Base-by-base conservation (phyloP, 2,797 vertebrate genomes). In the Astyanax mexicanus region DNA sequence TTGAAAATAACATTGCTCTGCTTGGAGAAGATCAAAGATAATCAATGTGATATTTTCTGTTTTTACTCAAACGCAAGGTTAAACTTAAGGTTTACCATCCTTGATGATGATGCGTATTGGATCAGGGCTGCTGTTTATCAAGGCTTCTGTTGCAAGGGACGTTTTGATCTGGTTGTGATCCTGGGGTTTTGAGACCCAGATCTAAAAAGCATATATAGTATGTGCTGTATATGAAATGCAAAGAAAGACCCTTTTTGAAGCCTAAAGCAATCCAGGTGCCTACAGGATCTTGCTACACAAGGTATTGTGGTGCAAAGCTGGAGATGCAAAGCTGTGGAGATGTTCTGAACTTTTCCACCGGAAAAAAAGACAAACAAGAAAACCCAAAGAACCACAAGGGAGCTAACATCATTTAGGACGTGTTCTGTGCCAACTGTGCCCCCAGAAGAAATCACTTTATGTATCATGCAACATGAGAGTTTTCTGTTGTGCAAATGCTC, bases 101-200 rank as follows among this genome's bases (percentile, higher is more conserved):
- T 51, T 21, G 17, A 29, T 60, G 17, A 29, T 60, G 29, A 60
- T 51, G 27, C 45, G 44, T 42, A 21, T 42, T 55, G 37, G 74
- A 32, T 58, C 25, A 27, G 23, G 11, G 27, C 64, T 67, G 12
- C 21, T 19, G 6, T 44, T 64, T 21, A 1, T 64, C 3, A 47
- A 69, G 55, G 21, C 37, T 12, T 29, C 21, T 32, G 13, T 61
- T 35, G n/a, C n/a, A n/a, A n/a, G n/a, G n/a, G n/a, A 40, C 51
- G 44, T 75, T 75, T 75, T 54, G 40, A 68, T 60, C 32, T 69
- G 17, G 32, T 60, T n/a, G n/a, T n/a, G n/a, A n/a, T 69, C 54
- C 11, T 75, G 23, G 44, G 66, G 44, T 44, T 66, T 49, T 32
- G 23, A 23, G 74, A 69, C 47, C 17, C 17, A 40, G 29, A 19